Evolutionary conservation across 2,113 vertebrate species (phyloP).

Genomic region (Vombatus ursinus): DNA sequence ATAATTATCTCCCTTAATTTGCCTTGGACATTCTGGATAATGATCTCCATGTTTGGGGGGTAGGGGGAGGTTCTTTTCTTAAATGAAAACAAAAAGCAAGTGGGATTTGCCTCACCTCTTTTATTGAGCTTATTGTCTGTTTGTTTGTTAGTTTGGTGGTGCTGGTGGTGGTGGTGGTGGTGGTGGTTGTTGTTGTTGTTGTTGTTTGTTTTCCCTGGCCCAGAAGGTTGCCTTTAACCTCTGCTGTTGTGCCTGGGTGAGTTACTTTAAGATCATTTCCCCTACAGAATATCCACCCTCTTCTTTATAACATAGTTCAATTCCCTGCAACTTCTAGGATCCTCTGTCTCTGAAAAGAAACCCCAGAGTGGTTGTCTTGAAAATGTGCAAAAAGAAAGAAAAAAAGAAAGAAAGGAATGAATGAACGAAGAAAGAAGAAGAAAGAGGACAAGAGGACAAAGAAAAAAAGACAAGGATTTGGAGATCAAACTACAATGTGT

Average conservation of each 20-base stretch:
- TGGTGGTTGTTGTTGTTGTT: too few species aligned
- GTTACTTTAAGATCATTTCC: slow-evolving; percentile 44
- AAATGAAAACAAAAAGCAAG: slow-evolving; percentile 37
- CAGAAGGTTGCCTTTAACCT: neutral
- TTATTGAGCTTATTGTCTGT: neutral
- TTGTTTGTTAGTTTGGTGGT: neutral
- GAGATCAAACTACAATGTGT: slow-evolving; percentile 67
- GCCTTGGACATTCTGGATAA: slow-evolving; percentile 80
- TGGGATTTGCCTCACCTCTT: slow-evolving; percentile 32
- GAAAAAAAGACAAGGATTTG: slow-evolving; percentile 53
- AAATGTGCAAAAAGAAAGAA: slow-evolving; percentile 17
- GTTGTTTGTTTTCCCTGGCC: neutral
- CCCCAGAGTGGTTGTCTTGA: slow-evolving; percentile 23
- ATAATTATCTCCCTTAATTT: slow-evolving; percentile 86
- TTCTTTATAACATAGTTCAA: slow-evolving; percentile 40
- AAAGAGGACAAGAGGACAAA: neutral
- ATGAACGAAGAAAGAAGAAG: neutral
- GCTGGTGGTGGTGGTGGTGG: neutral
- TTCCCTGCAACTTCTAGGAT: slow-evolving; percentile 32
- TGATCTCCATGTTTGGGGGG: slow-evolving; percentile 63
- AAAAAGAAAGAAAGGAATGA: neutral
- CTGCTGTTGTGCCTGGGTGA: slow-evolving; percentile 23
- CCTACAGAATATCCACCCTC: slow-evolving; percentile 34
- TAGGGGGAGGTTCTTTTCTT: slow-evolving; percentile 13
- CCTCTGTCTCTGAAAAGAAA: slow-evolving; percentile 47